Evolutionary conservation across 2,888 invertebrate genomes (phyloP).

Genomic region (Schizaphis graminum): DNA sequence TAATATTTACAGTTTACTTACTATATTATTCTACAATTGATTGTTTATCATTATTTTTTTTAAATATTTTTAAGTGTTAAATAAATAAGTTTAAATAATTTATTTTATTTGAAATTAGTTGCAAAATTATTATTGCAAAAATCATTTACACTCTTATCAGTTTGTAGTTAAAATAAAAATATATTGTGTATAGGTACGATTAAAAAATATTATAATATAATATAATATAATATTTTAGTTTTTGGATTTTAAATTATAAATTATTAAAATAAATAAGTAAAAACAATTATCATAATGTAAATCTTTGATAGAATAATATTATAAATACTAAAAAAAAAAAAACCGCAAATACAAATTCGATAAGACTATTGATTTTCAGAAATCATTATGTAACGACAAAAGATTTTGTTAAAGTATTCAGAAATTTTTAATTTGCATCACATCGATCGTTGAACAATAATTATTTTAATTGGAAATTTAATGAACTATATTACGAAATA

Average conservation of each 20-base stretch:
- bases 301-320: too few species aligned
- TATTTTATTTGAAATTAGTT: neutral
- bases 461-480: neutral
- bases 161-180: neutral
- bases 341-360: too few species aligned
- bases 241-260: neutral
- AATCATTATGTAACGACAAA: neutral
- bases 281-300: neutral
- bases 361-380: neutral
- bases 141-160: neutral
- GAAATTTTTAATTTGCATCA: neutral
- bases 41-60: neutral
- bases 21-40: neutral
- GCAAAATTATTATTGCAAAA: neutral
- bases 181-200: neutral
- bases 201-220: neutral
- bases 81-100: too few species aligned
- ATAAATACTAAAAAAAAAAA: too few species aligned
- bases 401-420: neutral
- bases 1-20: neutral
- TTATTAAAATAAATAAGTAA: neutral
- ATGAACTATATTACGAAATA: neutral
- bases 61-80: neutral
- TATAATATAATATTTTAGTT: neutral
- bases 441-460: neutral